Evolutionary conservation across 2,888 invertebrate genomes (phyloP), one percentile per base, ranked within the genome.

Genomic region (Caenorhabditis sinica): DNA sequence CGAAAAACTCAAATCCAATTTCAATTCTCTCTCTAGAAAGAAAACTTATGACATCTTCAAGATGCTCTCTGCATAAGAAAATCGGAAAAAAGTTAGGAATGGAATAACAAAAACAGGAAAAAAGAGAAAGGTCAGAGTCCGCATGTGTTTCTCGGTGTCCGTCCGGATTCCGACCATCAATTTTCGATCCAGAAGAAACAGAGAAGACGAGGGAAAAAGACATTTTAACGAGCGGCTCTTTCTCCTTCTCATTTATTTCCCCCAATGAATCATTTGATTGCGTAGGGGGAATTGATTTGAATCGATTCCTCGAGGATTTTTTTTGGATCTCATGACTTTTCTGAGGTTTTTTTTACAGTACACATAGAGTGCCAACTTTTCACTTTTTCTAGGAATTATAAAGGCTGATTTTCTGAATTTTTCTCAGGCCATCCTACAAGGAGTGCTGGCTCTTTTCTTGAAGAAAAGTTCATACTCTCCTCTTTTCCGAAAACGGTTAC

Each of bases 61-160:
- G 40, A 13, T 40, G 40, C 40, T 40, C 13, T 40, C 40, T 40
- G 11, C 13, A 2, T 40, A n/a, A n/a, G n/a, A n/a, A n/a, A n/a
- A n/a, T n/a, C n/a, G n/a, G n/a, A n/a, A n/a, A n/a, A n/a, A n/a
- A n/a, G n/a, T 40, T 2, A 40, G 40, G 13, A 40, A 40, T 36
- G 5, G 49, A 53, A 53, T 53, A 56, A 56, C n/a, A n/a, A 4
- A 60, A 60, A n/a, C n/a, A n/a, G n/a, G n/a, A 30, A 60, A 60
- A 17, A 60, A n/a, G 60, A 11, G 5, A 61, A 40, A 13, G 17
- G 40, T 40, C 40, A 40, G 40, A 11, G 11, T 40, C 40, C 13
- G 9, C 76, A 79, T 72, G 49, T 79, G 79, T 79, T 79, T 79
- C 79, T 79, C 71, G 79, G 69, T 69, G 66, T 56, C 75, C 74